These are phyloP conservation scores for Pocillopora verrucosa DNA, from an alignment of 64 coral and sea anemone genomes.

Conservation along the genomic window DNA sequence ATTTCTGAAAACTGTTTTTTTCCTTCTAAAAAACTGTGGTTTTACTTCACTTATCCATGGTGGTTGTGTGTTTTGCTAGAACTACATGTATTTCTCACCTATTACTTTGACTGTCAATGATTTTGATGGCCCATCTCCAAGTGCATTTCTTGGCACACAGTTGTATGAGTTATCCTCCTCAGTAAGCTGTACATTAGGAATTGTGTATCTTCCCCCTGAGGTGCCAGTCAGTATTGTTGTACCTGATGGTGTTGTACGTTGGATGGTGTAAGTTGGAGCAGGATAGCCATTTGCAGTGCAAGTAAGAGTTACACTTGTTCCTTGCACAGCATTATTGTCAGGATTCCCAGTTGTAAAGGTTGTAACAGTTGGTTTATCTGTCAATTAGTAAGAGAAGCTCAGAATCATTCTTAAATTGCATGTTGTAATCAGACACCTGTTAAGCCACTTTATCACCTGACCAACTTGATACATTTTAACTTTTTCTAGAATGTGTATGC, in stretches of 20 bases:
- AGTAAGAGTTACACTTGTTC: constrained; percentile 12
- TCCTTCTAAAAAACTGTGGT: no score
- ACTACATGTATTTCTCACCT: constrained; percentile 13
- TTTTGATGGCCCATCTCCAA: constrained; percentile 48
- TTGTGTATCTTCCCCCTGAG: background rate
- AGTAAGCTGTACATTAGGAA: background rate
- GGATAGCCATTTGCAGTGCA: constrained; percentile 75
- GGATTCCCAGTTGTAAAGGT: constrained; percentile 56
- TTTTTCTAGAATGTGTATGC: no score
- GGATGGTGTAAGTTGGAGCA: constrained; percentile 55
- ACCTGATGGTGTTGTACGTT: background rate
- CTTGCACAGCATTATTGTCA: constrained; percentile 28
- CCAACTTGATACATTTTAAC: no score
- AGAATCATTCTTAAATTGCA: background rate
- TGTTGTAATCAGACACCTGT: no score
- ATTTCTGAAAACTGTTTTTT: no score
- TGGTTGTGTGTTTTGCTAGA: background rate
- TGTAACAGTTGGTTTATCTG: constrained; percentile 55
- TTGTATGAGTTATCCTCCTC: constrained; percentile 21
- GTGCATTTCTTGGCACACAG: constrained; percentile 39
- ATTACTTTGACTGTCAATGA: constrained; percentile 32
- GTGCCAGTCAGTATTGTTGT: background rate
- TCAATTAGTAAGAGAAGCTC: background rate
- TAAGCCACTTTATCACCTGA: no score
- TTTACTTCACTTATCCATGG: background rate